Evolutionary conservation across 2,888 invertebrate genomes (phyloP).

Genomic region (Monoplex corrugatus): DNA sequence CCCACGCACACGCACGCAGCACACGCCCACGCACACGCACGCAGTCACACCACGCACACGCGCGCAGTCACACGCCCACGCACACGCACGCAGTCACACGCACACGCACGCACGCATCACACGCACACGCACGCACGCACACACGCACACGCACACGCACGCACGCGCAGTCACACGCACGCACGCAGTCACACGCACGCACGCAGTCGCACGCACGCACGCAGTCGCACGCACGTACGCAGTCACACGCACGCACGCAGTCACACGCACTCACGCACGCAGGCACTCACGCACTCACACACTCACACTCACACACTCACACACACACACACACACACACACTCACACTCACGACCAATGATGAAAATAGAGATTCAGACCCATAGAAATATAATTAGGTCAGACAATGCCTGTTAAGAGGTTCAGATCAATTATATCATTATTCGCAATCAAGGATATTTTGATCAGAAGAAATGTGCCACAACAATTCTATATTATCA

Average conservation of each 20-base stretch:
- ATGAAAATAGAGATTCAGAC: background rate
- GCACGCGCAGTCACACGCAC: background rate
- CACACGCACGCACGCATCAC: too few species aligned
- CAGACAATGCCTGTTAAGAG: too few species aligned
- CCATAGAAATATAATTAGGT: background rate
- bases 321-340: background rate
- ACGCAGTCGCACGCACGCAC: background rate
- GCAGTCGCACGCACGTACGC: background rate
- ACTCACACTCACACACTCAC: conserved; percentile 6
- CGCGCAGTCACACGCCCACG: too few species aligned
- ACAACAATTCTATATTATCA: too few species aligned
- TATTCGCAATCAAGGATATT: too few species aligned
- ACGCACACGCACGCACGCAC: too few species aligned
- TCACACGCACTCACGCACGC: conserved; percentile 12
- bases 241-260: conserved; percentile 16
- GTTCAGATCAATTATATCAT: too few species aligned
- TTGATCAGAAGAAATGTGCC: too few species aligned
- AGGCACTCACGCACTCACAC: background rate
- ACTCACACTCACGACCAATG: background rate
- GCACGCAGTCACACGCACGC: background rate
- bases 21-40: too few species aligned
- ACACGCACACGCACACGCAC: background rate
- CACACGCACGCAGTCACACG: too few species aligned
- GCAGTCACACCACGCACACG: too few species aligned
- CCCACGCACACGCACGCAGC: too few species aligned